phyloP scores from a whole-genome alignment of 2,113 vertebrate genomes.

The Mobula hypostoma region DNA sequence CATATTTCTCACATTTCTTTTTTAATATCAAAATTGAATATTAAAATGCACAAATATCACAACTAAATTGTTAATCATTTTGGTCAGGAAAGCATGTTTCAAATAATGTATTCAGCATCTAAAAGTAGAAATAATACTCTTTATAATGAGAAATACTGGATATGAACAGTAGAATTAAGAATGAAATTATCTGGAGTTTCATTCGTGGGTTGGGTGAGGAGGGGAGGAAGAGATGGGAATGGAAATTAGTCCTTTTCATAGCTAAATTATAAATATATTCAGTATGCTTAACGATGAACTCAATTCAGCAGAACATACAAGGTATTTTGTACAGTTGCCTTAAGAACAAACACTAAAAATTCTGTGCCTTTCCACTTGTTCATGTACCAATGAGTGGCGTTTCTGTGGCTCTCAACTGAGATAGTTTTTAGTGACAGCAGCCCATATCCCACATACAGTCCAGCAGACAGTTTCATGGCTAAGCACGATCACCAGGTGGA shows the following conservation, averaged over 20 bases:
- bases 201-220: not conserved
- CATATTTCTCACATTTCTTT: not conserved
- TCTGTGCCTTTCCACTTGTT: not conserved
- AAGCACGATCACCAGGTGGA: not conserved
- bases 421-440: not conserved
- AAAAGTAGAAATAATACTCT: not conserved
- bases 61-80: not conserved
- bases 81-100: not conserved
- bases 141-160: not conserved
- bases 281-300: not conserved
- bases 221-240: not conserved
- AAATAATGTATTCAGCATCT: not conserved
- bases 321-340: not conserved
- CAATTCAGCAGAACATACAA: not conserved
- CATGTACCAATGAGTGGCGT: too few relatives aligned
- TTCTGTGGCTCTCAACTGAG: not conserved
- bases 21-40: not conserved
- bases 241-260: not conserved
- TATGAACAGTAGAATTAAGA: not conserved
- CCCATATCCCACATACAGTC: not conserved
- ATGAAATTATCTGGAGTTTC: not conserved
- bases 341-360: not conserved
- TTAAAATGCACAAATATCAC: too few relatives aligned
- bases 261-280: not conserved
- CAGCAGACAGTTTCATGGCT: not conserved